Conservation (phyloP, 2,113 vertebrate genomes). For the Eonycteris spelaea region DNA sequence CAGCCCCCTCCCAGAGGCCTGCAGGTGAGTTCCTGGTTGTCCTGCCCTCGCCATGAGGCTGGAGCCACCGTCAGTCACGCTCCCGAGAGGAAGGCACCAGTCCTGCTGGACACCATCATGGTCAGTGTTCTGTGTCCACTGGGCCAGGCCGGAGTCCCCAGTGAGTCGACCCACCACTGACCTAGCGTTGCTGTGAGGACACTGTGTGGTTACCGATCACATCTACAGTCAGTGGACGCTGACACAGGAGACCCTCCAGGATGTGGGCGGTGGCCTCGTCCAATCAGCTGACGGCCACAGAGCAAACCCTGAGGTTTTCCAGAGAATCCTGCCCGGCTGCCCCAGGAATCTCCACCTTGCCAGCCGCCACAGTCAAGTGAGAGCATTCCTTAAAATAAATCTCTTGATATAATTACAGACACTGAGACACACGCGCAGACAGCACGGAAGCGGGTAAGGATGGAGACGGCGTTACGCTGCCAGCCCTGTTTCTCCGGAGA, state of each 20-base stretch:
- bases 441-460: fast-evolving
- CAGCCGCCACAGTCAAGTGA: not conserved
- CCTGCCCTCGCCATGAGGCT: not conserved
- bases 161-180: not conserved
- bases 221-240: too few relatives aligned
- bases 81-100: not conserved
- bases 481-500: not conserved
- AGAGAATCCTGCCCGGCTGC: not conserved
- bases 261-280: not conserved
- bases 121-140: not conserved
- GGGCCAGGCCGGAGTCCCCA: not conserved
- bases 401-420: not conserved
- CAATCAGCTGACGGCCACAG: not conserved
- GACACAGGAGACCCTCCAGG: not conserved
- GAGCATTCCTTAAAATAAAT: not conserved
- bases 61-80: not conserved
- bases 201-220: not conserved
- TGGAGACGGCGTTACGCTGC: fast-evolving
- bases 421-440: fast-evolving
- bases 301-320: not conserved
- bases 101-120: too few relatives aligned
- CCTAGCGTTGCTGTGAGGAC: too few relatives aligned
- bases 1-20: not conserved
- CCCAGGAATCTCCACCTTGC: not conserved
- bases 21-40: not conserved